These are phyloP conservation scores for Megastigmus dorsalis DNA, from an alignment of 2,888 invertebrate genomes.

Conservation along the genomic window DNA sequence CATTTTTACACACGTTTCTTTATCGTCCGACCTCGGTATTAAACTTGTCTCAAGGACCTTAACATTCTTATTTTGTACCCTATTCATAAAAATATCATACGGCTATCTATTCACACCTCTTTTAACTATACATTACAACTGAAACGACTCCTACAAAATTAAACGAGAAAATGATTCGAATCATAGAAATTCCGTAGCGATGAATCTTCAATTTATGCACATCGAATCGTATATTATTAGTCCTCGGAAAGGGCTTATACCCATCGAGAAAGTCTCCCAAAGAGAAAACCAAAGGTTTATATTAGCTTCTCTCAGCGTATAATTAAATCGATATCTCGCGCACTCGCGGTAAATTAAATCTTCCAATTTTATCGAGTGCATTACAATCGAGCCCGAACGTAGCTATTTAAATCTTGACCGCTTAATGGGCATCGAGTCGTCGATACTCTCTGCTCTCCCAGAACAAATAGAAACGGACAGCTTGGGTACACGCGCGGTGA, in stretches of 20 bases:
- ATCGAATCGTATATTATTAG: not conserved
- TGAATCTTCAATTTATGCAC: not conserved
- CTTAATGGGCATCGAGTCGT: slow-evolving; percentile 35
- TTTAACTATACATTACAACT: too few relatives aligned
- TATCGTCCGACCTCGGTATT: too few relatives aligned
- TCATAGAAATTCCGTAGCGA: too few relatives aligned
- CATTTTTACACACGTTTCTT: too few relatives aligned
- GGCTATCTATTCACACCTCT: too few relatives aligned
- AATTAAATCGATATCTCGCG: slow-evolving; percentile 39
- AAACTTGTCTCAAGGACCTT: too few relatives aligned
- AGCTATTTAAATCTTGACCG: slow-evolving; percentile 45
- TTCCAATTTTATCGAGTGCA: slow-evolving; percentile 29
- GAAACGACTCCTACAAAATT: too few relatives aligned
- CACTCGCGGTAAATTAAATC: slow-evolving; percentile 34
- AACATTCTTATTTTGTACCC: too few relatives aligned
- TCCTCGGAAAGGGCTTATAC: not conserved
- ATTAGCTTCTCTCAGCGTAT: not conserved
- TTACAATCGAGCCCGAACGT: not conserved
- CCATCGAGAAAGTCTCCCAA: not conserved
- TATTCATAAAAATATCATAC: too few relatives aligned
- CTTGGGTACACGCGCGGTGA: slow-evolving; percentile 20
- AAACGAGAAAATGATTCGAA: too few relatives aligned
- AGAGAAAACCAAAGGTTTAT: slow-evolving; percentile 17
- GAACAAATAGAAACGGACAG: slow-evolving; percentile 45
- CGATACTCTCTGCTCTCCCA: too few relatives aligned